Evolutionary conservation across 2,113 vertebrate species (phyloP).

Genomic region (Lipotes vexillifer): DNA sequence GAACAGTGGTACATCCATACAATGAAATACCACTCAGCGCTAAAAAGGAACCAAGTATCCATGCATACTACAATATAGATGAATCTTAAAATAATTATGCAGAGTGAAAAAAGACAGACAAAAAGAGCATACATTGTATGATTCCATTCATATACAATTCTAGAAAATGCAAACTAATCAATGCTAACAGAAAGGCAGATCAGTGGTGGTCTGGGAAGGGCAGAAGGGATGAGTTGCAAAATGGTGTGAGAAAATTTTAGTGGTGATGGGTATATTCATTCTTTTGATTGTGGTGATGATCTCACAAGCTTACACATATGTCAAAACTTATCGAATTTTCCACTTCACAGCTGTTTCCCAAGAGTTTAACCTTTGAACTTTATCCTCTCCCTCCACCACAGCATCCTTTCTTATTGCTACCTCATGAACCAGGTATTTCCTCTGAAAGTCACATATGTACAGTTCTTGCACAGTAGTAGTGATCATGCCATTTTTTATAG

Average conservation of each 20-base stretch:
- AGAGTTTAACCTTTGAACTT: neutral
- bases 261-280: neutral
- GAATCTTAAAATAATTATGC: neutral
- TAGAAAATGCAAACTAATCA: neutral
- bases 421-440: neutral
- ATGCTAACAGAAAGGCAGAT: neutral
- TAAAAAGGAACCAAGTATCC: neutral
- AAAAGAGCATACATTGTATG: neutral
- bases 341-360: neutral
- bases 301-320: neutral
- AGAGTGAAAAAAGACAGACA: neutral
- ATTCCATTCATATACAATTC: neutral
- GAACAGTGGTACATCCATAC: neutral
- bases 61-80: neutral
- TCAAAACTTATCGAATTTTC: neutral
- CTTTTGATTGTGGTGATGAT: neutral
- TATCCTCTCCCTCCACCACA: rapidly evolving
- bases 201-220: neutral
- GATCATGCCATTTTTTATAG: neutral
- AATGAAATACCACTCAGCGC: neutral
- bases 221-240: neutral
- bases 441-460: neutral
- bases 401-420: neutral
- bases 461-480: neutral
- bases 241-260: neutral